A percentile compares a stretch with the other conserved stretches of the same genome.
phyloP scores from a whole-genome alignment of 1,140 invertebrate genomes.

The Dreissena rostriformis region DNA sequence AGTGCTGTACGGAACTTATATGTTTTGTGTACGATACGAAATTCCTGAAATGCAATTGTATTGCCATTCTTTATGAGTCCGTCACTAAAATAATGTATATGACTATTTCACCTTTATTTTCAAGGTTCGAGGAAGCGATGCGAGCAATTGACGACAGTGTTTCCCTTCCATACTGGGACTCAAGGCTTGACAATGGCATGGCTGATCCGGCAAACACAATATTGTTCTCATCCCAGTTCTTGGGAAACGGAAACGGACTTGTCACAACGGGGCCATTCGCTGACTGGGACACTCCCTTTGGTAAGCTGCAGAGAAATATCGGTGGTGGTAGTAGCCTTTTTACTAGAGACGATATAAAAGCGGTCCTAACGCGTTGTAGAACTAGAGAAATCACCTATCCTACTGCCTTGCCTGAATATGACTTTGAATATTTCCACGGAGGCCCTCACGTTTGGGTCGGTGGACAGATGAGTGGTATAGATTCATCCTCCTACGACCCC shows the following conservation, averaged over 20 bases:
- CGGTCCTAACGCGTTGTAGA: slow-evolving; percentile 28
- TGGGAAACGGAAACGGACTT: slow-evolving; percentile 79
- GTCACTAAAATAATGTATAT: too few species aligned
- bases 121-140: slow-evolving; percentile 66
- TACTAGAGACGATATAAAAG: slow-evolving; percentile 18
- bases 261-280: slow-evolving; percentile 78
- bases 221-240: slow-evolving; percentile 73
- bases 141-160: slow-evolving; percentile 56
- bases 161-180: slow-evolving; percentile 81
- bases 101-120: neutral
- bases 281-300: slow-evolving; percentile 58
- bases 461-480: slow-evolving; percentile 66
- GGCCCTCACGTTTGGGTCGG: slow-evolving; percentile 68
- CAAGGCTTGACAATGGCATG: slow-evolving; percentile 73
- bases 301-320: slow-evolving; percentile 51
- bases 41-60: neutral
- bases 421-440: slow-evolving; percentile 69
- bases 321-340: slow-evolving; percentile 42
- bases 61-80: neutral
- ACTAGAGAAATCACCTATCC: slow-evolving; percentile 41
- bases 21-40: neutral
- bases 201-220: slow-evolving; percentile 75
- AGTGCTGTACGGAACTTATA: slow-evolving; percentile 57
- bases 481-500: slow-evolving; percentile 77
- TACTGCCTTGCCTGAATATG: slow-evolving; percentile 42